These are phyloP conservation scores for Eristalinus aeneus DNA, from an alignment of 2,888 invertebrate species.

Conservation along the genomic window DNA sequence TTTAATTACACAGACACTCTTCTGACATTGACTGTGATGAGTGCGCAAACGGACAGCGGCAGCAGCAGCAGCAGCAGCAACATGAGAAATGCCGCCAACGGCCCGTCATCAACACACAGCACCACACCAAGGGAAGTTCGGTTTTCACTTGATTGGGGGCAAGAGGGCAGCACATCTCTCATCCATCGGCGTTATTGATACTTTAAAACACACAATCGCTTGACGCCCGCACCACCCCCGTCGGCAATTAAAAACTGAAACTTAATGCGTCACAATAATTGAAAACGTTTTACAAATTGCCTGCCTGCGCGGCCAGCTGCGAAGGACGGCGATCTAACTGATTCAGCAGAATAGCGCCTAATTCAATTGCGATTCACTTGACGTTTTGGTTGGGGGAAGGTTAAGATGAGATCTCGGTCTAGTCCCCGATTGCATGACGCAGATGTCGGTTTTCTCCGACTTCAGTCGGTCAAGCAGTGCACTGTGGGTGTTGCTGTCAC, in stretches of 20 bases:
- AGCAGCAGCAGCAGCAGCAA: not conserved
- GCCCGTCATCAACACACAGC: not conserved
- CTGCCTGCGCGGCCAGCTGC: not conserved
- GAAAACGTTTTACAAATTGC: constrained; percentile 36
- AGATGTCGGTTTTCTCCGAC: not conserved
- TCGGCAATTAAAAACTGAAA: constrained; percentile 55
- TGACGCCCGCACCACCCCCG: constrained; percentile 1
- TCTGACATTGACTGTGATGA: constrained; percentile 6
- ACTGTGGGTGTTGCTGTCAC: not conserved
- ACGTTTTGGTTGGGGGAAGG: constrained; percentile 5
- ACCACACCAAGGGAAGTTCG: constrained; percentile 7
- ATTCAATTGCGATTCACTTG: constrained; percentile 52
- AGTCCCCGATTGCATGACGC: not conserved
- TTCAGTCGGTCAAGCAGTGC: constrained; percentile 10
- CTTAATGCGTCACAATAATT: constrained; percentile 49
- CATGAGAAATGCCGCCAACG: constrained; percentile 20
- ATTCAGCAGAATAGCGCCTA: not conserved
- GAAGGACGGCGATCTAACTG: not conserved
- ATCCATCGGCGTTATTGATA: constrained; percentile 50
- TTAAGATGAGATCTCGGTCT: constrained; percentile 7
- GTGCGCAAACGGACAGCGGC: not conserved
- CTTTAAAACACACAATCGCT: constrained; percentile 32
- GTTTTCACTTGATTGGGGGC: constrained; percentile 26
- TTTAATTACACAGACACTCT: constrained; percentile 37
- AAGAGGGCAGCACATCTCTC: not conserved